A percentile compares a stretch with the other conserved stretches of the same genome.
Evolutionary conservation across 2,113 vertebrate species (phyloP).

Genomic region (Sander vitreus): DNA sequence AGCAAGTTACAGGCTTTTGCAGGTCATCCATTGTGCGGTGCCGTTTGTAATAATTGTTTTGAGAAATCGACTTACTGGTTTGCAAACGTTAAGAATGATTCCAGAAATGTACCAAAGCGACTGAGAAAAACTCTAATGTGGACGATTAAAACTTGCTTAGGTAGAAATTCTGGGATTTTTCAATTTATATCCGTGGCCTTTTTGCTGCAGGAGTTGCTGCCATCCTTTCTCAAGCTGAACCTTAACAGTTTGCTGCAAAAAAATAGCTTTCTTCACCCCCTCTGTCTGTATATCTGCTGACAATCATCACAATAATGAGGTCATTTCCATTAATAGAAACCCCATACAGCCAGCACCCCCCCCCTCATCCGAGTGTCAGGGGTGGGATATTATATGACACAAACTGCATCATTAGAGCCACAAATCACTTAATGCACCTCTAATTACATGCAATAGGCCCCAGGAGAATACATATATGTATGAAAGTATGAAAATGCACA

Average conservation of each 20-base stretch:
- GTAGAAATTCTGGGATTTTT: neutral
- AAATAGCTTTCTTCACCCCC: neutral
- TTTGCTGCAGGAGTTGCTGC: neutral
- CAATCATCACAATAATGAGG: slow-evolving; percentile 23
- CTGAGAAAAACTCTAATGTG: too few relatives aligned
- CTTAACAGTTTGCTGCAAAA: neutral
- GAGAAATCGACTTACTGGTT: too few relatives aligned
- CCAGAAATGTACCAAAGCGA: too few relatives aligned
- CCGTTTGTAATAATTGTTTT: too few relatives aligned
- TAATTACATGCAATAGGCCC: slow-evolving; percentile 34
- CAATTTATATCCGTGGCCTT: too few relatives aligned
- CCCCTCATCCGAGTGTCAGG: slow-evolving; percentile 1
- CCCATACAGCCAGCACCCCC: neutral
- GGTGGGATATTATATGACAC: neutral
- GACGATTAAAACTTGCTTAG: neutral
- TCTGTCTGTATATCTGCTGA: neutral
- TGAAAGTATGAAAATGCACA: slow-evolving; percentile 1
- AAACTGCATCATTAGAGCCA: slow-evolving; percentile 26
- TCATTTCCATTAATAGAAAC: slow-evolving; percentile 21
- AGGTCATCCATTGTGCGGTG: too few relatives aligned
- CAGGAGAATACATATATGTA: neutral
- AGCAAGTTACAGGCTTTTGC: too few relatives aligned
- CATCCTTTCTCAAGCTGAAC: neutral
- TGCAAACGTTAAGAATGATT: too few relatives aligned
- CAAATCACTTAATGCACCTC: slow-evolving; percentile 42